Conservation (phyloP, 2,888 invertebrate genomes). For the Oegoconia quadripuncta region DNA sequence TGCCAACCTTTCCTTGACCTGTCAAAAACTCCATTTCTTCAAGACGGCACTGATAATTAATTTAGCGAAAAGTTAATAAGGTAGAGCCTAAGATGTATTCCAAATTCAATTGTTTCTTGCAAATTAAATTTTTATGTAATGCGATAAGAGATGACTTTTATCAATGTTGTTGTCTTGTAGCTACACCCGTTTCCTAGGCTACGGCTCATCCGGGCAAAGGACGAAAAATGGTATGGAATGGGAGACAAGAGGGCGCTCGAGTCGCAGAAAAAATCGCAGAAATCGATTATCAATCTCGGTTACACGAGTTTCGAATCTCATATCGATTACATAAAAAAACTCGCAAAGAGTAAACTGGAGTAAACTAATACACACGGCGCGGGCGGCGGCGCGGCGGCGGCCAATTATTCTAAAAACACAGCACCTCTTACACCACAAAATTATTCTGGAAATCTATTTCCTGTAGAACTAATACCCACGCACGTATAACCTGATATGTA, state of each 20-base stretch:
- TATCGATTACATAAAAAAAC: background rate
- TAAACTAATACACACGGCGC: no score
- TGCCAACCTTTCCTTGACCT: constrained; percentile 67
- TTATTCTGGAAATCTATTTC: no score
- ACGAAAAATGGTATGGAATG: constrained; percentile 27
- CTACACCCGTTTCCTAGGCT: constrained; percentile 78
- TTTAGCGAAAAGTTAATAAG: background rate
- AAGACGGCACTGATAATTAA: constrained; percentile 2
- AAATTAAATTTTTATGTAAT: constrained; percentile 55
- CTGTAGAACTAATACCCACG: no score
- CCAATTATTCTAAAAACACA: no score
- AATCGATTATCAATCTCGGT: background rate
- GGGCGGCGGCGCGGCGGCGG: no score
- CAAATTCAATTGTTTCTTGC: constrained; percentile 11
- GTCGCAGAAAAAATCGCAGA: constrained; percentile 6
- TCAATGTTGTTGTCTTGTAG: constrained; percentile 74
- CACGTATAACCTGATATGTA: no score
- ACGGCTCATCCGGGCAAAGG: constrained; percentile 57
- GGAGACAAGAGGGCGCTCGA: constrained; percentile 16
- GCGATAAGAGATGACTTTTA: constrained; percentile 51
- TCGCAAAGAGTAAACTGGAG: no score
- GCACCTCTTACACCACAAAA: no score
- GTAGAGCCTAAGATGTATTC: background rate
- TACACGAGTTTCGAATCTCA: background rate
- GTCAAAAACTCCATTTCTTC: constrained; percentile 58